A percentile compares a stretch with the other conserved stretches of the same genome.
These are phyloP conservation scores for Indicator indicator DNA, from an alignment of 2,113 vertebrate species.

Conservation along the genomic window DNA sequence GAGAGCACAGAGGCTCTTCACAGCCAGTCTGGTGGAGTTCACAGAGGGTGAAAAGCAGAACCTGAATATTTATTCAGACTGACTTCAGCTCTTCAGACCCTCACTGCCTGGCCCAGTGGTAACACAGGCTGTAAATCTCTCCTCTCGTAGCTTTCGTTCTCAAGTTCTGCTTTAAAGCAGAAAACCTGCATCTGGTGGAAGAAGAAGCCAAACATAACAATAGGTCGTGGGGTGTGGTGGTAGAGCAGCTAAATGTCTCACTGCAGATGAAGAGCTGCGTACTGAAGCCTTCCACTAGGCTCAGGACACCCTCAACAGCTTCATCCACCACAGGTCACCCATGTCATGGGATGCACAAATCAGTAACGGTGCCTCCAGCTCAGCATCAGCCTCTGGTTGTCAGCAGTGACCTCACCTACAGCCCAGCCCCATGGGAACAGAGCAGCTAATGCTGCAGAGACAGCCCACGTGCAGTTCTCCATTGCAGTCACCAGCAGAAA, in stretches of 20 bases:
- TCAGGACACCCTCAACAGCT: not conserved
- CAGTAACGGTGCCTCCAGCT: not conserved
- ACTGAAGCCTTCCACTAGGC: not conserved
- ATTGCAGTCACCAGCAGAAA: not conserved
- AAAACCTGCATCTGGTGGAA: slow-evolving; percentile 34
- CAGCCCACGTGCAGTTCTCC: fast-evolving
- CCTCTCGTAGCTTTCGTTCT: slow-evolving; percentile 16
- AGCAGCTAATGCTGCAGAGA: not conserved
- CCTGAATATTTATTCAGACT: not conserved
- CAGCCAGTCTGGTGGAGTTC: not conserved
- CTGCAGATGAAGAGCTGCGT: not conserved
- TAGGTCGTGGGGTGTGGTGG: not conserved
- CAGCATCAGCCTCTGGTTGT: not conserved
- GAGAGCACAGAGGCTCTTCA: not conserved
- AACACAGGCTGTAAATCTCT: not conserved
- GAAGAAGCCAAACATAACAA: slow-evolving; percentile 26
- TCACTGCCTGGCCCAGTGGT: not conserved
- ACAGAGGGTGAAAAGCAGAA: not conserved
- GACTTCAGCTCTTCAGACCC: not conserved
- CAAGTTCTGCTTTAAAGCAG: slow-evolving; percentile 16
- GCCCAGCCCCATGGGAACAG: not conserved
- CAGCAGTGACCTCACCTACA: not conserved
- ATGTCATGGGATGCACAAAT: not conserved
- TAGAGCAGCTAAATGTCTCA: not conserved
- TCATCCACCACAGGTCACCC: not conserved